Base-by-base conservation (phyloP, 92 coral and sea anemone species). In the Montipora capitata region DNA sequence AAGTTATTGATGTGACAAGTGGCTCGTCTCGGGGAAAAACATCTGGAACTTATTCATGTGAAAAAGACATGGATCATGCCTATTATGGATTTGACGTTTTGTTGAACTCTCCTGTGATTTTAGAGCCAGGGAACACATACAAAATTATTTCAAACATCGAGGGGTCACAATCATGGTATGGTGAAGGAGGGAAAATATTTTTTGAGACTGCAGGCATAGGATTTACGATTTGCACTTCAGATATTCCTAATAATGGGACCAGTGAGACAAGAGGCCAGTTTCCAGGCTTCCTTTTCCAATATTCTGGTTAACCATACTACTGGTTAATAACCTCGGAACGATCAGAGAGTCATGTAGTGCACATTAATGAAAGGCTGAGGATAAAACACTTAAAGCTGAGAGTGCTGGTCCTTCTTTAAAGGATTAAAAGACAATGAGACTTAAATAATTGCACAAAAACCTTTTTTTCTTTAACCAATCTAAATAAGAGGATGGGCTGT, bases 81-180 rank as follows among this genome's bases (percentile, higher is more conserved):
- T 78, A 78, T 78, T 78, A 61, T 6, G 72, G 72, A 18, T 78
- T 78, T 44, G 72, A 63, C 42, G 83, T 78, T 1, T 13, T 16
- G 7, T 78, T 78, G 43, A 10, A 63, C 16, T 20, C 17, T 41
- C 72, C 83, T 7, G 58, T 78, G 16, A 4, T 27, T 15, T 18
- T 78, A 18, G 2, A 18, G 5, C 8, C 15, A 44, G 52, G 52
- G 1, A 78, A 11, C 44, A 9, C 3, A 6, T 78, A 78, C 3
- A 16, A 63, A 52, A 41, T 78, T 41, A 13, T 0, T 39, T 78
- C 72, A 10, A 40, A 42, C 2, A 78, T 78, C 18, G 10, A 43
- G 54, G 83, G 83, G 0, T 72, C 83, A 8, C 0, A 0, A 14
- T 78, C 83, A 44, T 63, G 72, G 59, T 42, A 18, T 17, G 83